phyloP scores from a whole-genome alignment of 1,140 invertebrate genomes.

The Anastrepha obliqua region DNA sequence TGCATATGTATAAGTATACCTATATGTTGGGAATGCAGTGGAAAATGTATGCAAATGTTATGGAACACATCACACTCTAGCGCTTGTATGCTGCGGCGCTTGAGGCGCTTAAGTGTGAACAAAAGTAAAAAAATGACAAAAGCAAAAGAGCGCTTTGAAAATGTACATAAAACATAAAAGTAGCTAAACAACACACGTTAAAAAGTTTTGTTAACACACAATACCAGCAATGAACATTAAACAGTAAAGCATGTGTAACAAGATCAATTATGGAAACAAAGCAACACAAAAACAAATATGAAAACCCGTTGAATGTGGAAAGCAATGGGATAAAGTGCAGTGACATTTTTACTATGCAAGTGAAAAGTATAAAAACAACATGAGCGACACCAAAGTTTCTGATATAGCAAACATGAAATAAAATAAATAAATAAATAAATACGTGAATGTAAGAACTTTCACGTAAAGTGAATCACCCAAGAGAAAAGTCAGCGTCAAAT shows the following conservation, averaged over 20 bases:
- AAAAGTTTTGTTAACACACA: slow-evolving; percentile 10
- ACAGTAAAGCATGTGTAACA: not conserved
- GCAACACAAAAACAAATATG: not conserved
- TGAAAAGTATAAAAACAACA: not conserved
- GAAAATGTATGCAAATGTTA: not conserved
- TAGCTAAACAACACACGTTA: not conserved
- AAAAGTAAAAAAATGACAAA: not conserved
- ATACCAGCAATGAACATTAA: not conserved
- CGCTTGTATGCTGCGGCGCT: not conserved
- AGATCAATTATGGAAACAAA: slow-evolving; percentile 30
- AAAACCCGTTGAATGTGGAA: not conserved
- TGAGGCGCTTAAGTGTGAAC: not conserved
- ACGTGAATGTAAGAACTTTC: not conserved
- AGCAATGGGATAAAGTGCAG: not conserved
- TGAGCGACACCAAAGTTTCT: not conserved
- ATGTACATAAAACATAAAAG: slow-evolving; percentile 23
- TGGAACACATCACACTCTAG: not conserved
- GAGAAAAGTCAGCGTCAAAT: not conserved
- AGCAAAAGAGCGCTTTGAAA: not conserved
- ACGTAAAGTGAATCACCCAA: not conserved
- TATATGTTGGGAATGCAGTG: not conserved
- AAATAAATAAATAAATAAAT: not conserved
- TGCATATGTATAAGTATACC: not conserved
- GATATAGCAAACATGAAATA: not conserved
- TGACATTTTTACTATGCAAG: not conserved